Evolutionary conservation across 2,797 vertebrate species (phyloP), one percentile per base, ranked within the genome.

Genomic region (Manis crassicaudata): DNA sequence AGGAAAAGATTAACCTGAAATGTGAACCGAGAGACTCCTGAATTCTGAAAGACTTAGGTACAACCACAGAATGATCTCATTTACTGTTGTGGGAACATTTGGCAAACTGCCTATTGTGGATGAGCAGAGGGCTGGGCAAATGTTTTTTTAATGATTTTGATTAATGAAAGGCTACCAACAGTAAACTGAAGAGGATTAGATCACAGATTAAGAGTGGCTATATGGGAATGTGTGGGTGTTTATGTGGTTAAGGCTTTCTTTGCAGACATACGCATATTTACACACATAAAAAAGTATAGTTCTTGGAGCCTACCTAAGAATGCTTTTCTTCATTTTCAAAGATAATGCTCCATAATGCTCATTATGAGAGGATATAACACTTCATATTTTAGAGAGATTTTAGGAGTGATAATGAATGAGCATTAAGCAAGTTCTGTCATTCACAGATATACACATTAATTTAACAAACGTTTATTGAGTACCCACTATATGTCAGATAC

Each of bases 1-100:
- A 98, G 97, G 98, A 97, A 98, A 98, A 98, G 98, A 98, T 98
- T 98, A 98, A 98, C 98, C 98, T 98, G 97, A 98, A 98, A 98
- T 25, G 96, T 98, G 98, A 98, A 98, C 98, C 97, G 96, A 95
- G 92, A 97, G 98, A 97, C 95, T 93, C 97, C 96, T 96, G 96
- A 98, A 96, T 97, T 97, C 98, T 88, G 95, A 97, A 97, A 96
- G 97, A 97, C 97, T 97, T 97, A 96, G 97, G 98, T 98, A 93
- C 87, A 92, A 91, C 96, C 80, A 97, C 96, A 93, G 76, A 97
- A 94, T 12, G 35, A 95, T 96, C 96, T 98, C 97, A 95, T 97
- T 98, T 97, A 94, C 95, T 97, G 97, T 92, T 96, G 76, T 97
- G 96, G 97, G 96, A 97, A 96, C 96, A 96, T 94, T 94, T 98